These are phyloP conservation scores for Porites rus DNA, from an alignment of 92 coral and sea anemone genomes.

Conservation along the genomic window DNA sequence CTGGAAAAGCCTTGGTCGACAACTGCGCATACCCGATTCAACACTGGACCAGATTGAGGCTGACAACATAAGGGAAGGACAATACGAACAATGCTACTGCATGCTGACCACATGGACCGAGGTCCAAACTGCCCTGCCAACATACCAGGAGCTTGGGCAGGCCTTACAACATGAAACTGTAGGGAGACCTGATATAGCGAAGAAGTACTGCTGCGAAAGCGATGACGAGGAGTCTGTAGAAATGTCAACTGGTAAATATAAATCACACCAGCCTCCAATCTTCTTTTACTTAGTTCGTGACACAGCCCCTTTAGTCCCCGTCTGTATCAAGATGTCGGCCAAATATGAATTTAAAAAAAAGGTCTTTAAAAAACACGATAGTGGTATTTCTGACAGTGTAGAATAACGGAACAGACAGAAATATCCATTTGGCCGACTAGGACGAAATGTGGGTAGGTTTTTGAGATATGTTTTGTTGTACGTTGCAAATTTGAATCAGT, in stretches of 20 bases:
- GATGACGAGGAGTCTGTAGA: slow-evolving; percentile 5
- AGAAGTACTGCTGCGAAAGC: slow-evolving; percentile 13
- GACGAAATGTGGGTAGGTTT: too few relatives aligned
- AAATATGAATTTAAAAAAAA: too few relatives aligned
- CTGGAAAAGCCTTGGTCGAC: slow-evolving; percentile 53
- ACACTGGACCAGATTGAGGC: slow-evolving; percentile 44
- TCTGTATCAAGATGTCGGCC: too few relatives aligned
- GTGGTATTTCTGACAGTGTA: too few relatives aligned
- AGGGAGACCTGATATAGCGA: slow-evolving; percentile 30
- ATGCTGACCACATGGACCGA: slow-evolving; percentile 41
- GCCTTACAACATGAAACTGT: slow-evolving; percentile 42
- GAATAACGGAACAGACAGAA: too few relatives aligned
- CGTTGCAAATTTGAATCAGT: too few relatives aligned
- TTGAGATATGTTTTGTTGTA: too few relatives aligned
- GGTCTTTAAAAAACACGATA: too few relatives aligned
- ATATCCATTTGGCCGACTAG: too few relatives aligned
- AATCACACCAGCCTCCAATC: not conserved
- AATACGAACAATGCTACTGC: slow-evolving; percentile 46
- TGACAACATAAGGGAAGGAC: slow-evolving; percentile 9
- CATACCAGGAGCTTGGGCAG: slow-evolving; percentile 24
- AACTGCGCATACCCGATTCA: slow-evolving; percentile 25
- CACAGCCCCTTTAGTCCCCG: too few relatives aligned
- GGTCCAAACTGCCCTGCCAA: slow-evolving; percentile 33
- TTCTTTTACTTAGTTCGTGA: too few relatives aligned
- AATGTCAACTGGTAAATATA: not conserved